Evolutionary conservation across 2,113 vertebrate genomes (phyloP), one percentile per base, ranked within the genome.

Genomic region (Poecilia latipinna): DNA sequence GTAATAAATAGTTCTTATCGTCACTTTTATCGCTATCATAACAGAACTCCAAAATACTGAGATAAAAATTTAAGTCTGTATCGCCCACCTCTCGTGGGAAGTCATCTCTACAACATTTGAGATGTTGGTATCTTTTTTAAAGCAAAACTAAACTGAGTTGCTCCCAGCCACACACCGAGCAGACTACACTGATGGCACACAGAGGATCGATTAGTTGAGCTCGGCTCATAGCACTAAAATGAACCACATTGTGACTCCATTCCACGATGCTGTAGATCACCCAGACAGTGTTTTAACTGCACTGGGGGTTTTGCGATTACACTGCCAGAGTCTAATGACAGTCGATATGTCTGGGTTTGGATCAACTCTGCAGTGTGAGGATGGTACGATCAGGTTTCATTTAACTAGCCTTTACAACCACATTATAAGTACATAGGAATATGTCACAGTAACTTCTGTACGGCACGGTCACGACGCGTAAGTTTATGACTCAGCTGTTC

Each of bases 131-230:
- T 48, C 44, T 37, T 44, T 44, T 48, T 19, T 5, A 19, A 48
- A 48, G n/a, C 24, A n/a, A 57, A n/a, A 8, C 8, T 57, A 57
- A 24, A 57, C 15, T 62, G 65, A 75, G 68, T 32, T 31, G 60
- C 75, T 83, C 65, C 48, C 44, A 29, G 70, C 65, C 31, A 72
- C 44, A 8, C 61, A 74, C 70, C 24, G 24, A 71, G 28, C 61
- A 19, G 70, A 29, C 66, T 72, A 4, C 67, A 73, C 65, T 71
- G 83, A 77, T 33, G 3, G 54, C 17, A 19, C 44, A 48, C 44
- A 19, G 44, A 48, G 35, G 24, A 84, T 89, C 31, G 37, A 86
- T 83, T 1, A 28, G 31, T n/a, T 63, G 44, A 54, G 65, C 69
- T 72, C 48, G 42, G 33, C 51, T 63, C 3, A 22, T 17, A 57